Evolutionary conservation across 2,888 invertebrate genomes (phyloP).

Genomic region (Eupithecia dodoneata): DNA sequence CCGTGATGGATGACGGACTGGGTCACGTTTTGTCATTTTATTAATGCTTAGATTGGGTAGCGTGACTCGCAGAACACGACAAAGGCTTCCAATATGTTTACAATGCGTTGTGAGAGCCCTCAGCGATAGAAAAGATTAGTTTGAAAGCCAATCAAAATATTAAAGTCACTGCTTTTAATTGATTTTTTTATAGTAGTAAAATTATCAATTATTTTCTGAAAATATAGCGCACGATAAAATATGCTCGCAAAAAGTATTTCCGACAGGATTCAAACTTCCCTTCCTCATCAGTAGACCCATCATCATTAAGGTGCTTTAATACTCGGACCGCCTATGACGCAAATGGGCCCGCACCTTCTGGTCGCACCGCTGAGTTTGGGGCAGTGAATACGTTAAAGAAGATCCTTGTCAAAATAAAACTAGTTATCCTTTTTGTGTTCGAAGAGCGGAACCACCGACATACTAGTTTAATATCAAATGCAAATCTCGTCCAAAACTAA

Average conservation of each 20-base stretch:
- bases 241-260: neutral
- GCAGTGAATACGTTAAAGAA: too few relatives aligned
- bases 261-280: neutral
- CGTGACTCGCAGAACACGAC: slow-evolving; percentile 75
- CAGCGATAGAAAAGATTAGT: slow-evolving; percentile 13
- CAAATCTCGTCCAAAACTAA: slow-evolving; percentile 4
- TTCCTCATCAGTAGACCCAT: neutral
- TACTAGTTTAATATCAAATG: neutral
- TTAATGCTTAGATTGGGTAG: slow-evolving; percentile 83
- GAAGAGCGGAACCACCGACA: neutral
- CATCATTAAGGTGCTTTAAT: too few relatives aligned
- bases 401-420: neutral
- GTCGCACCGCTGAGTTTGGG: too few relatives aligned
- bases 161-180: neutral
- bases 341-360: too few relatives aligned
- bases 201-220: neutral
- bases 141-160: slow-evolving; percentile 13
- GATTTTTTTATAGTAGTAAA: too few relatives aligned
- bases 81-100: slow-evolving; percentile 41
- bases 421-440: neutral
- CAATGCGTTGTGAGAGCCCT: slow-evolving; percentile 14
- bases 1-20: slow-evolving; percentile 78
- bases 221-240: neutral
- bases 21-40: slow-evolving; percentile 84
- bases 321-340: too few relatives aligned